A percentile compares a stretch with the other conserved stretches of the same genome.
These are phyloP conservation scores for Manduca sexta DNA, from an alignment of 1,140 invertebrate species.

Conservation along the genomic window DNA sequence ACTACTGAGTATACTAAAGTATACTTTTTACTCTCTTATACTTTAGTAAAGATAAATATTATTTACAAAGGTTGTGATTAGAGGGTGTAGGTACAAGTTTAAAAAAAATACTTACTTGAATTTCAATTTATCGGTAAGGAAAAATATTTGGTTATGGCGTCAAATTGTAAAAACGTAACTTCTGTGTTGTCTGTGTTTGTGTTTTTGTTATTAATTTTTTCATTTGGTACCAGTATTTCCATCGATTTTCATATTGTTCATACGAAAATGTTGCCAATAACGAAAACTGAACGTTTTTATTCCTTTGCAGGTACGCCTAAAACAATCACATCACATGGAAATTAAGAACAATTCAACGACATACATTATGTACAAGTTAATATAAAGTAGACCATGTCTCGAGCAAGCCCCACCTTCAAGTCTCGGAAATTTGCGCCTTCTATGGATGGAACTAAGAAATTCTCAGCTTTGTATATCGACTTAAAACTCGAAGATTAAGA, in stretches of 20 bases:
- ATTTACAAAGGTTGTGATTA: too few species aligned
- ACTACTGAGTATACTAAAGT: too few species aligned
- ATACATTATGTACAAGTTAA: slow-evolving; percentile 47
- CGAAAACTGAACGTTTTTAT: not conserved
- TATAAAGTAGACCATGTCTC: slow-evolving; percentile 14
- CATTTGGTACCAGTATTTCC: not conserved
- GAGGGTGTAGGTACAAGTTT: too few species aligned
- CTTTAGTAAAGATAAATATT: too few species aligned
- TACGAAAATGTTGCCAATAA: not conserved
- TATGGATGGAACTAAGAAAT: too few species aligned
- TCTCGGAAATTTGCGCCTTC: slow-evolving; percentile 3
- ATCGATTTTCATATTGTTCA: too few species aligned
- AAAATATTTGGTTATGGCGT: not conserved
- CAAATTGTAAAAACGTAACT: not conserved
- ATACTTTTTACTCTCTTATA: too few species aligned
- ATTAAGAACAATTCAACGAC: slow-evolving; percentile 36
- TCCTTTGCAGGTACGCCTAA: slow-evolving; percentile 61
- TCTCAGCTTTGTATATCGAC: too few species aligned
- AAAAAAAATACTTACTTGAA: too few species aligned
- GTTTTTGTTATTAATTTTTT: slow-evolving; percentile 3
- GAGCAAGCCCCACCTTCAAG: slow-evolving; percentile 40
- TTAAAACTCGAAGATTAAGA: too few species aligned
- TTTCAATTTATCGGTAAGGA: too few species aligned
- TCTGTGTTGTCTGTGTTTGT: not conserved
- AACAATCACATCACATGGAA: slow-evolving; percentile 39